phyloP scores from a whole-genome alignment of 1,140 invertebrate genomes.

The Cyclina sinensis region DNA sequence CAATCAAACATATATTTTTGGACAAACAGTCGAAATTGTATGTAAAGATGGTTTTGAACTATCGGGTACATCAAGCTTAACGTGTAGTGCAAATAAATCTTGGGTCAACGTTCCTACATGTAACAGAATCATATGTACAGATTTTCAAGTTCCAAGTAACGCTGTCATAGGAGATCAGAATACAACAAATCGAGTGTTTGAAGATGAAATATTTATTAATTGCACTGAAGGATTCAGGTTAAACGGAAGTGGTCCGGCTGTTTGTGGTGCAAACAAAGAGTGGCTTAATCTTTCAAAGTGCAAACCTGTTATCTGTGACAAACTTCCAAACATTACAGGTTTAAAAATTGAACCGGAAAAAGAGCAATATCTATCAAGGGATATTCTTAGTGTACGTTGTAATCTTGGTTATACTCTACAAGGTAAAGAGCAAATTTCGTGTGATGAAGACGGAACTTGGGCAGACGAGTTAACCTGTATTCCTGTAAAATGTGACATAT shows the following conservation, averaged over 20 bases:
- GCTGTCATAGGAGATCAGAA: background rate
- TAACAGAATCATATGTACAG: background rate
- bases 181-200: background rate
- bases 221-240: background rate
- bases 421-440: background rate
- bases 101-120: background rate
- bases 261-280: background rate
- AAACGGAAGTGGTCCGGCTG: background rate
- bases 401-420: background rate
- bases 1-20: background rate
- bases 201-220: background rate
- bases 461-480: background rate
- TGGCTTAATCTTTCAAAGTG: background rate
- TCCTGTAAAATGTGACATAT: background rate
- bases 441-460: background rate
- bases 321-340: background rate
- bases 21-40: background rate
- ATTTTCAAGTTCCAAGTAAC: background rate
- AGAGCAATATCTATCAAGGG: background rate
- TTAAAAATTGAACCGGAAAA: background rate
- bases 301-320: background rate
- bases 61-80: background rate
- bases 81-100: background rate
- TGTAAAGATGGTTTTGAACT: background rate
- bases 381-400: background rate